phyloP scores from a whole-genome alignment of 2,797 vertebrate species.

The Nyctalus aviator region DNA sequence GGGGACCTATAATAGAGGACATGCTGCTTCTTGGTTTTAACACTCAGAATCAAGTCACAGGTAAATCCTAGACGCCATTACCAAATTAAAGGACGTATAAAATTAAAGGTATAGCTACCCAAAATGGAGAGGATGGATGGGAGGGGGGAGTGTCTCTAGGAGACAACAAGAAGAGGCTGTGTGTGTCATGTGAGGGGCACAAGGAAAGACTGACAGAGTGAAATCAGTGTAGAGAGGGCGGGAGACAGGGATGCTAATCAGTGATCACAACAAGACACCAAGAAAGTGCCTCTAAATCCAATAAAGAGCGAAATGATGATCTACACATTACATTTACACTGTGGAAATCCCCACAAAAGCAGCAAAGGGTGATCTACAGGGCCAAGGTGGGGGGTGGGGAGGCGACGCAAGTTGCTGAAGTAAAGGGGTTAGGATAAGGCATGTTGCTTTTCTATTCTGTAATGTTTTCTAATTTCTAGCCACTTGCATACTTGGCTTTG shows the following conservation, averaged over 20 bases:
- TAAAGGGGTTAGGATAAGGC: background rate
- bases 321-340: background rate
- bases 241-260: background rate
- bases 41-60: background rate
- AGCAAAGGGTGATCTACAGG: background rate
- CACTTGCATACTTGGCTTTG: background rate
- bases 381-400: too few species aligned
- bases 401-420: background rate
- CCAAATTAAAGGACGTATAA: background rate
- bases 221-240: background rate
- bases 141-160: background rate
- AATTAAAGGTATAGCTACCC: slow-evolving; percentile 5
- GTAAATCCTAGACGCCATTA: background rate
- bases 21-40: background rate
- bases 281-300: background rate
- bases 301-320: background rate
- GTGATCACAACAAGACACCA: background rate
- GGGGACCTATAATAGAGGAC: background rate
- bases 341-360: background rate
- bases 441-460: background rate
- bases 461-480: slow-evolving; percentile 9
- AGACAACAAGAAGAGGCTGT: background rate
- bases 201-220: background rate
- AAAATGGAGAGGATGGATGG: background rate
- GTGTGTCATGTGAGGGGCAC: background rate